phyloP scores from a whole-genome alignment of 2,113 vertebrate species.

The Phodopus roborovskii region DNA sequence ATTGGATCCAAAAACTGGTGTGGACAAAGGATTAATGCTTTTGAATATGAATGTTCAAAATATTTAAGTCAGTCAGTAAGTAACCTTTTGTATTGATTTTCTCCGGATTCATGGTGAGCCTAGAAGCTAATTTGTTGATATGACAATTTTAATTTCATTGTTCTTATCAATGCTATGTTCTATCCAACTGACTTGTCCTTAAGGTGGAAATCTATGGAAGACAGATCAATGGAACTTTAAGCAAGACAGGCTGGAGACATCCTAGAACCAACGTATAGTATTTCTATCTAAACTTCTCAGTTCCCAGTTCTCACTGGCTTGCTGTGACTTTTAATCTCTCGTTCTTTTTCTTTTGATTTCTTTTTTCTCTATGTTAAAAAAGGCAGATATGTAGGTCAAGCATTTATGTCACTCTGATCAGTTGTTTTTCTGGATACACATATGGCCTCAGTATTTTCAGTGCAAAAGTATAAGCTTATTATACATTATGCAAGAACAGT shows the following conservation, averaged over 20 bases:
- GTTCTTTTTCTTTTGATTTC: background rate
- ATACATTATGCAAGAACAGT: background rate
- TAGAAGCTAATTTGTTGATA: background rate
- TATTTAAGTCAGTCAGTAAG: background rate
- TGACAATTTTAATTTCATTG: background rate
- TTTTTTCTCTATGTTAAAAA: background rate
- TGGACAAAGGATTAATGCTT: background rate
- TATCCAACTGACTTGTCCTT: background rate
- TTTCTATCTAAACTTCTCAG: background rate
- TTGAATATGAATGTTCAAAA: background rate
- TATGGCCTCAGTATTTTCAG: background rate
- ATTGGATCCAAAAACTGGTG: background rate
- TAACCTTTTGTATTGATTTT: background rate
- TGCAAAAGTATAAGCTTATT: background rate
- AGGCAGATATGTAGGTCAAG: background rate
- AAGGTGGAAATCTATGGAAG: background rate
- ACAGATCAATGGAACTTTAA: background rate
- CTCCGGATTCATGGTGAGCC: background rate
- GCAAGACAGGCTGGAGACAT: background rate
- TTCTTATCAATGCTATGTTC: background rate
- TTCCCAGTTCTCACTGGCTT: background rate
- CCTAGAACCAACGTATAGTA: background rate
- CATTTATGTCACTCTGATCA: background rate
- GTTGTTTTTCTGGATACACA: background rate
- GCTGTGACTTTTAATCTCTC: background rate